These are phyloP conservation scores for Trididemnum miniatum DNA, from an alignment of 23 tunicate genomes.

Conservation along the genomic window DNA sequence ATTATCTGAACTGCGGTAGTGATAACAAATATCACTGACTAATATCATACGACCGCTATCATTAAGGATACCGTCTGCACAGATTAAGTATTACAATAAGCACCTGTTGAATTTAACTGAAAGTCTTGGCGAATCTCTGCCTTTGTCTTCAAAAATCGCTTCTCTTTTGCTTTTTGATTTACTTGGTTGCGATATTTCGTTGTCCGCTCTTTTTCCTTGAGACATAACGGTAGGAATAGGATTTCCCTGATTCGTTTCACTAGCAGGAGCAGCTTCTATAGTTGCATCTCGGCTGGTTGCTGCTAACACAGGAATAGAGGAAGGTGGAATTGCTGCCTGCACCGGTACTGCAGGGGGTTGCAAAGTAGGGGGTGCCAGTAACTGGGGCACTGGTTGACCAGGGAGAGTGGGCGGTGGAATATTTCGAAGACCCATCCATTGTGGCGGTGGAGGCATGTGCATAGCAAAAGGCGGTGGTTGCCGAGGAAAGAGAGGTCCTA, in stretches of 20 bases:
- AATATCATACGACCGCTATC: too few species aligned
- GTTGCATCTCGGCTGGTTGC: background rate
- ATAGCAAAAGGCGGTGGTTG: constrained; percentile 5
- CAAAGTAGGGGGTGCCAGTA: background rate
- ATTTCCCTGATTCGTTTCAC: constrained; percentile 3
- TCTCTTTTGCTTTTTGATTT: background rate
- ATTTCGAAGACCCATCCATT: background rate
- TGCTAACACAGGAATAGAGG: constrained; percentile 21
- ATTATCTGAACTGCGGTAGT: too few species aligned
- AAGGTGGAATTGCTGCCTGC: background rate
- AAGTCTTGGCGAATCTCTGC: constrained; percentile 14
- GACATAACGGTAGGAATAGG: constrained; percentile 42
- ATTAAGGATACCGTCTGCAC: too few species aligned
- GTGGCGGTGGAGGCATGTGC: background rate
- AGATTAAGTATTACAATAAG: background rate
- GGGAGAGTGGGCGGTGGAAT: constrained; percentile 22
- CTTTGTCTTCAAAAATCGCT: background rate
- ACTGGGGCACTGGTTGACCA: constrained; percentile 1
- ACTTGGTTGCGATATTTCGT: background rate
- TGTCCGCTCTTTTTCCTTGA: constrained; percentile 8
- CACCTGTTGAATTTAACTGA: constrained; percentile 30
- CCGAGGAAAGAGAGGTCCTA: background rate
- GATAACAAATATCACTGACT: too few species aligned
- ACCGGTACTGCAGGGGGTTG: background rate
- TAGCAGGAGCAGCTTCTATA: background rate